Conservation (phyloP, 2,797 vertebrate genomes). For the Nothura maculosa region DNA sequence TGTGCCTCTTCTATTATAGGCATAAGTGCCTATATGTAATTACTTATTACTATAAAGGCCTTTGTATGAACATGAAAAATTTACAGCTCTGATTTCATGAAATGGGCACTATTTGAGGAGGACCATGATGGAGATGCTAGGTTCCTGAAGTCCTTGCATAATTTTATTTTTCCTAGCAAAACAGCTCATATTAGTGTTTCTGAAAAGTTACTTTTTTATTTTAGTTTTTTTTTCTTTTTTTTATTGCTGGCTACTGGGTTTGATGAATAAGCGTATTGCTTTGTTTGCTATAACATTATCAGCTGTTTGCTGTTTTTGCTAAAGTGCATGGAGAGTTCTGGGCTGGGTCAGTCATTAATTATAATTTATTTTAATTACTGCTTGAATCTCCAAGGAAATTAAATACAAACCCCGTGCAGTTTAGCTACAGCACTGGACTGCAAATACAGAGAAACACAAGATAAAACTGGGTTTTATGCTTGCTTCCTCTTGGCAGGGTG, state of each 20-base stretch:
- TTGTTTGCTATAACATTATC: neutral
- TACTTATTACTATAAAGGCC: slow-evolving; percentile 18
- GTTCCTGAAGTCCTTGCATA: neutral
- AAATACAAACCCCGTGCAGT: neutral
- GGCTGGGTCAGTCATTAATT: slow-evolving; percentile 37
- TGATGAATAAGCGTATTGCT: neutral
- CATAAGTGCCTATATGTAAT: neutral
- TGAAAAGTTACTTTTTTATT: neutral
- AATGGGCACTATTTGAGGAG: neutral
- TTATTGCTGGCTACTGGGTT: neutral
- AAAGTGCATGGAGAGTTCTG: neutral
- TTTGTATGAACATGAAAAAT: neutral
- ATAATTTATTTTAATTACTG: slow-evolving; percentile 65
- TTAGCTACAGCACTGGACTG: slow-evolving; percentile 2
- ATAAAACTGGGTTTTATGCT: neutral
- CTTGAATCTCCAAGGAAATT: slow-evolving; percentile 43
- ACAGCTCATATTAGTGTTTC: neutral
- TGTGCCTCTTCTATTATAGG: slow-evolving; percentile 24
- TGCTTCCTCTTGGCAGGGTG: neutral
- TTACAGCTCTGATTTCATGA: neutral
- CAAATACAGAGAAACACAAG: neutral
- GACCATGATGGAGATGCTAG: accelerated
- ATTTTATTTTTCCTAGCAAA: neutral
- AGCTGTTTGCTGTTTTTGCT: slow-evolving; percentile 25
- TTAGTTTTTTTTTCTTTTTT: neutral